Evolutionary conservation across 2,797 vertebrate genomes (phyloP).

Genomic region (Neoniphon sammara): DNA sequence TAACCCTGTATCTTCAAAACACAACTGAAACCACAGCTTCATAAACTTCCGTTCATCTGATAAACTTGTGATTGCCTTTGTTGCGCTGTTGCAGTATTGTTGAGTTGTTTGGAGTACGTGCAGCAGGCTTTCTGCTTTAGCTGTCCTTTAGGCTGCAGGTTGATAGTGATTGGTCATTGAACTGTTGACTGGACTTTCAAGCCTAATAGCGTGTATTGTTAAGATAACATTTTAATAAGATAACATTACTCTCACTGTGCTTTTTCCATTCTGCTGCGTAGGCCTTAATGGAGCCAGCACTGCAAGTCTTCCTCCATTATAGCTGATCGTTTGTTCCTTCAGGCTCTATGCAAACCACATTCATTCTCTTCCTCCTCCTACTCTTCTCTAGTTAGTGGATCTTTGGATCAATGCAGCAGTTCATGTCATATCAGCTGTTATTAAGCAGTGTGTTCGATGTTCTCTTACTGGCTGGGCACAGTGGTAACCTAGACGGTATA

Average conservation of each 20-base stretch:
- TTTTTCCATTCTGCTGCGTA: no score
- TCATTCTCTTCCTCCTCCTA: background rate
- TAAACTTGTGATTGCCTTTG: background rate
- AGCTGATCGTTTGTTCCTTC: no score
- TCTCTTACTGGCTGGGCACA: background rate
- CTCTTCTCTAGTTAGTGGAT: background rate
- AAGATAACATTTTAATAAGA: no score
- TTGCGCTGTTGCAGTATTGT: background rate
- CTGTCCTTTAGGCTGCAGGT: background rate
- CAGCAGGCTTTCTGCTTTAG: no score
- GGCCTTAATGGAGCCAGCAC: no score
- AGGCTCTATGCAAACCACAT: background rate
- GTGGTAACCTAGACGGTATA: background rate
- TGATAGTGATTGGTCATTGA: background rate
- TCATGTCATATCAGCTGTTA: background rate
- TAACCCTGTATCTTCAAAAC: constrained; percentile 19
- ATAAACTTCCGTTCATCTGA: constrained; percentile 11
- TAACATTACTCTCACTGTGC: no score
- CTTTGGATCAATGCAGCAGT: background rate
- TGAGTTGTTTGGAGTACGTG: background rate
- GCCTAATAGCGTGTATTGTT: no score
- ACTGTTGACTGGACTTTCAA: no score
- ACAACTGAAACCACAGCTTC: background rate
- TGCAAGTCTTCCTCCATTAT: no score
- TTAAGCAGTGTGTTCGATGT: background rate